These are phyloP conservation scores for Pomatostomus ruficeps DNA, from an alignment of 2,113 vertebrate genomes.

Conservation along the genomic window DNA sequence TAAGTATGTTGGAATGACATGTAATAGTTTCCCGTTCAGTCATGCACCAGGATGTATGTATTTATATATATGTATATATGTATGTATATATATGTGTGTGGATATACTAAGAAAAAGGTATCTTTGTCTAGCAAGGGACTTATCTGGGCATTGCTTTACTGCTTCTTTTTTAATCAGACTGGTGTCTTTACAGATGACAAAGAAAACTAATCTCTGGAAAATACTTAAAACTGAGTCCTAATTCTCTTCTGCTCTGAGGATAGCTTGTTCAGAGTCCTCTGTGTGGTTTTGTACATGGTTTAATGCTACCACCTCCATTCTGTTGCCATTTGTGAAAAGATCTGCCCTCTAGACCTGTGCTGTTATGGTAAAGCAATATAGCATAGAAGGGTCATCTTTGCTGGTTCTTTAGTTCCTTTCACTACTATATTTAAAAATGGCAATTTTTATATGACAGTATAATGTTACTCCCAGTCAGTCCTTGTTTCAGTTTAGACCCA, in stretches of 20 bases:
- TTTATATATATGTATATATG: too few relatives aligned
- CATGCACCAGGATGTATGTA: neutral
- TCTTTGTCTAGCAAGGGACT: neutral
- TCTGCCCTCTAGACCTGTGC: neutral
- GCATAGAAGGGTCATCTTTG: neutral
- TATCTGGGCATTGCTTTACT: neutral
- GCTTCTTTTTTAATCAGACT: conserved; percentile 4
- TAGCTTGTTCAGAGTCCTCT: neutral
- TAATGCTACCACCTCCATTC: neutral
- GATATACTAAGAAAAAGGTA: neutral
- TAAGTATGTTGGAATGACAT: conserved; percentile 5
- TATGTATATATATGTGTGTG: too few relatives aligned
- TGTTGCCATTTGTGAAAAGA: neutral
- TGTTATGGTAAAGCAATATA: neutral
- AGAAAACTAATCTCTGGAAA: conserved; percentile 23
- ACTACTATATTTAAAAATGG: neutral
- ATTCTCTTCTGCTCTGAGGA: neutral
- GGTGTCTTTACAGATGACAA: conserved; percentile 3
- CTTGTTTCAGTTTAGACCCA: neutral
- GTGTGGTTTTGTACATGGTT: neutral
- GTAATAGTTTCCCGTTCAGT: neutral
- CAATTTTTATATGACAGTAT: neutral
- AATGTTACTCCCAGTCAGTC: neutral
- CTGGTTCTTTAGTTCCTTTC: neutral
- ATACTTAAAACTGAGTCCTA: neutral